Conservation (phyloP, 64 coral and sea anemone genomes). For the Stylophora pistillata region DNA sequence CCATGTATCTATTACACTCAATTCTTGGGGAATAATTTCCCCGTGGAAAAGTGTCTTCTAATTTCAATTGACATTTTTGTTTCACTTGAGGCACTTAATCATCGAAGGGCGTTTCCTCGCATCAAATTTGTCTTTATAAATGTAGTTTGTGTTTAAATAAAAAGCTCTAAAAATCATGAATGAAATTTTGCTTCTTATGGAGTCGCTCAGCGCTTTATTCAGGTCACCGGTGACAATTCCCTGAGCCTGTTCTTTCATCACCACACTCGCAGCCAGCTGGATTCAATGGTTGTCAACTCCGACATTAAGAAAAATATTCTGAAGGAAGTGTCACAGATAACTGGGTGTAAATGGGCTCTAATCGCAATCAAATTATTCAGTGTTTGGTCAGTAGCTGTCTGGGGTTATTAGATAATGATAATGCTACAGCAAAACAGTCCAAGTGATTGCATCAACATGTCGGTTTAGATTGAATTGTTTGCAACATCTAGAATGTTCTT, state of each 20-base stretch:
- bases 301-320: background rate
- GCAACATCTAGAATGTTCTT: constrained; percentile 14
- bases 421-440: background rate
- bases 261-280: background rate
- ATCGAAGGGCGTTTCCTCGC: background rate
- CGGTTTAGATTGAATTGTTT: background rate
- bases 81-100: background rate
- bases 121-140: background rate
- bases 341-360: constrained; percentile 1
- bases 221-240: background rate
- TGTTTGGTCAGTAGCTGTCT: constrained; percentile 18
- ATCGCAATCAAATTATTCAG: constrained; percentile 2
- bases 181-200: background rate
- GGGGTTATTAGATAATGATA: constrained; percentile 36
- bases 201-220: background rate
- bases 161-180: background rate
- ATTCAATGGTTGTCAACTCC: background rate
- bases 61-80: background rate
- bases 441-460: constrained; percentile 32
- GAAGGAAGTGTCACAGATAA: constrained; percentile 7
- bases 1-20: background rate
- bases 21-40: constrained; percentile 27
- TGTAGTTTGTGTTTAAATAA: background rate
- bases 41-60: background rate
- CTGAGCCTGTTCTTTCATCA: background rate